Percentiles rank a stretch among this genome's conserved stretches.
phyloP scores from a whole-genome alignment of 2,113 vertebrate genomes.

The Muntiacus reevesi region DNA sequence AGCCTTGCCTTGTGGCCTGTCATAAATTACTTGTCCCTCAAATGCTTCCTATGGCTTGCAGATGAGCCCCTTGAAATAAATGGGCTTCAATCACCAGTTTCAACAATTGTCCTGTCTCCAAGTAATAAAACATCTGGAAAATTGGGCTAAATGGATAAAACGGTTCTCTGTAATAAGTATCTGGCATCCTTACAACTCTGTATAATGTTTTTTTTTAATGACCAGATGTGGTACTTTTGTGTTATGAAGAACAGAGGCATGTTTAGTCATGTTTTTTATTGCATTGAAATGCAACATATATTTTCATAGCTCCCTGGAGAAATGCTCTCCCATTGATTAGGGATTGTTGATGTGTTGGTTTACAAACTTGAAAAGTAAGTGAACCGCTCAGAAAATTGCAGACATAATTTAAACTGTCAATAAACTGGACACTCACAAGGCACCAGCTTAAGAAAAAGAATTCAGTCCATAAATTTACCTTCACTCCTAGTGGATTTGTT shows the following conservation, averaged over 20 bases:
- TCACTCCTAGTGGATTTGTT: slow-evolving; percentile 66
- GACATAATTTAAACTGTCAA: slow-evolving; percentile 78
- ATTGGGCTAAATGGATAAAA: slow-evolving; percentile 85
- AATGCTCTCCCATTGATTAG: slow-evolving; percentile 78
- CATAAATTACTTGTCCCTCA: slow-evolving; percentile 66
- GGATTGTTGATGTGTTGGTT: slow-evolving; percentile 80
- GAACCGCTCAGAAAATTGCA: slow-evolving; percentile 76
- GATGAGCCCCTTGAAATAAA: slow-evolving; percentile 75
- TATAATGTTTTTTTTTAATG: slow-evolving; percentile 78
- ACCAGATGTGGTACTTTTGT: slow-evolving; percentile 84
- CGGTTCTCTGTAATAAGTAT: slow-evolving; percentile 79
- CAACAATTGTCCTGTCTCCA: slow-evolving; percentile 81
- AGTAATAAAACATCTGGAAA: slow-evolving; percentile 85
- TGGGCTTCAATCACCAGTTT: slow-evolving; percentile 77
- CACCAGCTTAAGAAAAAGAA: slow-evolving; percentile 58
- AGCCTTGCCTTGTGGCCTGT: slow-evolving; percentile 55
- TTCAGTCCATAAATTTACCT: slow-evolving; percentile 74
- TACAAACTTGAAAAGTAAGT: slow-evolving; percentile 81
- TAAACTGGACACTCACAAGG: slow-evolving; percentile 72
- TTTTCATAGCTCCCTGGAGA: slow-evolving; percentile 83
- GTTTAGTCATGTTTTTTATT: slow-evolving; percentile 83
- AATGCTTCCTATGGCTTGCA: slow-evolving; percentile 71
- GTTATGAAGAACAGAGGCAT: slow-evolving; percentile 83
- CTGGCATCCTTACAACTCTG: slow-evolving; percentile 80
- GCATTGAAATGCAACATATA: slow-evolving; percentile 82